phyloP scores from a whole-genome alignment of 2,113 vertebrate genomes.

The Amphiprion percula region DNA sequence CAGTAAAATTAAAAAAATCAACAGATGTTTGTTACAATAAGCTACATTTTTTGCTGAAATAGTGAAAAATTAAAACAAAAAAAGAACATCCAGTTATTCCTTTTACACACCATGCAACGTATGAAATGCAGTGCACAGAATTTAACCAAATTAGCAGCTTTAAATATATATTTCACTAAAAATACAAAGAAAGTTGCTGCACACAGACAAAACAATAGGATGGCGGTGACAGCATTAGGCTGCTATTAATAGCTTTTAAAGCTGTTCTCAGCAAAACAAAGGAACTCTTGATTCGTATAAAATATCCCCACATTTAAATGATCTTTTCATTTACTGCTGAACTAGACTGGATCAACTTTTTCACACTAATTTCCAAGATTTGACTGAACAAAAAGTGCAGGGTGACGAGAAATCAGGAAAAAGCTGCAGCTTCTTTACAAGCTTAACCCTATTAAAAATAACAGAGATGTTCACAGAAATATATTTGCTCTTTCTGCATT shows the following conservation, averaged over 20 bases:
- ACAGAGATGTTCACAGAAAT: neutral
- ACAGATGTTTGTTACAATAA: conserved; percentile 10
- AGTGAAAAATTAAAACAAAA: conserved; percentile 2
- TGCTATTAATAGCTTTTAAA: conserved; percentile 12
- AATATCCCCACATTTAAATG: conserved; percentile 19
- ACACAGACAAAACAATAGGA: conserved; percentile 17
- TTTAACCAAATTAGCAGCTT: neutral
- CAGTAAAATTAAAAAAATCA: conserved; percentile 22
- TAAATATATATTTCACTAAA: conserved; percentile 7
- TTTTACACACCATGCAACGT: neutral
- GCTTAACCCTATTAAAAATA: conserved; percentile 1
- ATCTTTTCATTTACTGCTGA: neutral
- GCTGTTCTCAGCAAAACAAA: conserved; percentile 9
- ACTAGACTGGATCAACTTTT: neutral
- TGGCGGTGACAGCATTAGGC: neutral
- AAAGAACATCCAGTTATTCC: neutral
- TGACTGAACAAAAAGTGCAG: neutral
- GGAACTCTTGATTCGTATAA: neutral
- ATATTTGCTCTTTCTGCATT: neutral
- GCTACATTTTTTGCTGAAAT: neutral
- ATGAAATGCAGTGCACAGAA: neutral
- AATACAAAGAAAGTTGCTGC: neutral
- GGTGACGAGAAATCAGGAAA: conserved; percentile 6
- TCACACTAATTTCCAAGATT: conserved; percentile 7
- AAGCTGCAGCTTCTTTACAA: neutral